These are phyloP conservation scores for Baronia brevicornis DNA, from an alignment of 2,888 invertebrate species.

Conservation along the genomic window DNA sequence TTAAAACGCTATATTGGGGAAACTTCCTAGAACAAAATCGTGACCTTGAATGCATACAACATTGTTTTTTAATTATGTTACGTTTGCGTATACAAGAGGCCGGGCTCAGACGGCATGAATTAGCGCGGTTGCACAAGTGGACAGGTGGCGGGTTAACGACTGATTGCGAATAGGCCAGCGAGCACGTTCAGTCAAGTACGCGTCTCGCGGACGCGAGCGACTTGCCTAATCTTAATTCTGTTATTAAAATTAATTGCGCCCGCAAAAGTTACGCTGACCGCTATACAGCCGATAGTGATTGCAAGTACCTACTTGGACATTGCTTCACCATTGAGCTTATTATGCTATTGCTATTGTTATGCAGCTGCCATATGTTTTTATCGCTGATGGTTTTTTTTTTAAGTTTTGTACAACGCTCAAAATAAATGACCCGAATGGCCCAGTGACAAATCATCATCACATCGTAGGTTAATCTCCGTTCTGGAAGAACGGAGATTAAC, in stretches of 20 bases:
- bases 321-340: constrained; percentile 8
- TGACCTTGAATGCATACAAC: constrained; percentile 27
- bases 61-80: constrained; percentile 26
- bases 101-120: constrained; percentile 21
- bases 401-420: too few relatives aligned
- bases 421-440: too few relatives aligned
- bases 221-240: constrained; percentile 29
- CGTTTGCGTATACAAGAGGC: constrained; percentile 20
- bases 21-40: constrained; percentile 16
- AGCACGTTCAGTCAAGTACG: constrained; percentile 29
- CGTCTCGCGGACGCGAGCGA: constrained; percentile 15
- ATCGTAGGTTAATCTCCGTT: too few relatives aligned
- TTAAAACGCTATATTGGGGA: too few relatives aligned
- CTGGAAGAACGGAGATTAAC: too few relatives aligned
- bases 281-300: constrained; percentile 8
- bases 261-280: constrained; percentile 18
- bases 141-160: constrained; percentile 33
- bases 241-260: constrained; percentile 34
- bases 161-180: constrained; percentile 42
- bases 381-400: too few relatives aligned
- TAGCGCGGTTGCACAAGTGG: constrained; percentile 32
- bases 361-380: background rate
- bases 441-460: too few relatives aligned
- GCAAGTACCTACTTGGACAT: constrained; percentile 2
- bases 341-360: constrained; percentile 1